Percentiles rank a stretch among this genome's conserved stretches.
phyloP scores from a whole-genome alignment of 2,888 invertebrate genomes.

The Campopleginae sp. region DNA sequence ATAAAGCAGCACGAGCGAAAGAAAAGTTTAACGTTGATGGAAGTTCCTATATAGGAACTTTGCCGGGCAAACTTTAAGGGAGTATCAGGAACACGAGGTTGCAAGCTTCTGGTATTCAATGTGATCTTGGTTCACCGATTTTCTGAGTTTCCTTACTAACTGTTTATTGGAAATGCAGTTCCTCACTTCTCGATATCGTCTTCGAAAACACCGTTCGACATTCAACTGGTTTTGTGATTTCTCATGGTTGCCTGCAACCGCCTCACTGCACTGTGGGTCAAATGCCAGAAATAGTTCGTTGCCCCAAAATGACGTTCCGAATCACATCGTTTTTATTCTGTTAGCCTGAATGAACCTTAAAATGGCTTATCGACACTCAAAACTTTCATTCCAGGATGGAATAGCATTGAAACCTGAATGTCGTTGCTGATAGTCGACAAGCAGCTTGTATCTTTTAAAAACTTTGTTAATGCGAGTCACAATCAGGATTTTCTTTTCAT shows the following conservation, averaged over 20 bases:
- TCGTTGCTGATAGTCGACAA: neutral
- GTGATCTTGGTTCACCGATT: constrained; percentile 61
- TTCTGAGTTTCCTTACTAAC: constrained; percentile 52
- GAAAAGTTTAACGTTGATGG: constrained; percentile 33
- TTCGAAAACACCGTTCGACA: neutral
- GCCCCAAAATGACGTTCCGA: neutral
- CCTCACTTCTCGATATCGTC: neutral
- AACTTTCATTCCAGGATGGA: neutral
- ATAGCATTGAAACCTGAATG: neutral
- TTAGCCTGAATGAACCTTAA: neutral
- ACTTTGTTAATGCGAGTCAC: neutral
- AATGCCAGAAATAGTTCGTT: neutral
- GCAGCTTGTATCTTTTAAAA: neutral
- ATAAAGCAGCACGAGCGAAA: constrained; percentile 17
- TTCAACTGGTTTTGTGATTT: neutral
- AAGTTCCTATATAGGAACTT: constrained; percentile 56
- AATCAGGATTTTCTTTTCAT: neutral
- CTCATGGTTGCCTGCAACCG: neutral
- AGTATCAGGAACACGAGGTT: neutral
- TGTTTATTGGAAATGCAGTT: neutral
- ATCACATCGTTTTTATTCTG: neutral
- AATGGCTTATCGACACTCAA: neutral
- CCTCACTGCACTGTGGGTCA: neutral
- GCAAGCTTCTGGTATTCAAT: constrained; percentile 60
- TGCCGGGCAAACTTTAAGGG: constrained; percentile 34